These are phyloP conservation scores for Drosophila nr. fundita DNA, from an alignment of 2,888 invertebrate species.

Conservation along the genomic window DNA sequence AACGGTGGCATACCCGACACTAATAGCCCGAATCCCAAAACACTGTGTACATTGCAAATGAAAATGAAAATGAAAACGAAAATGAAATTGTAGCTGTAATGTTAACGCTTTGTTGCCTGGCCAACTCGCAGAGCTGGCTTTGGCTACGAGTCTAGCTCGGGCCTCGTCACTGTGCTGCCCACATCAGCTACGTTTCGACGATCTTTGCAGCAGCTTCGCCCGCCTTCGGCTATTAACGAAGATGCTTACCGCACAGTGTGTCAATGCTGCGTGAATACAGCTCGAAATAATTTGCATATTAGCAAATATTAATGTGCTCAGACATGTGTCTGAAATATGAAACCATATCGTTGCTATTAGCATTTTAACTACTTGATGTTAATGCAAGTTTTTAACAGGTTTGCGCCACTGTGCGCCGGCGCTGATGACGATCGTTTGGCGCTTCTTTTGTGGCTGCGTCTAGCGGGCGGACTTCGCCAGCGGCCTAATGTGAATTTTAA, in stretches of 20 bases:
- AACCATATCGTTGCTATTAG: not conserved
- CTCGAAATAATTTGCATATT: not conserved
- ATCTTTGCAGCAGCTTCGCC: constrained; percentile 58
- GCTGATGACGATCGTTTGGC: constrained; percentile 56
- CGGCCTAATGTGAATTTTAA: constrained; percentile 79
- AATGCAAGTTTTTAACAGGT: not conserved
- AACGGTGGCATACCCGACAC: constrained; percentile 70
- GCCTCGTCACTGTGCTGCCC: constrained; percentile 46
- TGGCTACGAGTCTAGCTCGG: not conserved
- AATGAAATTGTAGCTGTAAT: constrained; percentile 72
- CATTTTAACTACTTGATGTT: not conserved
- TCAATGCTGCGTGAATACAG: not conserved
- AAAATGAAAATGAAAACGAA: constrained; percentile 61
- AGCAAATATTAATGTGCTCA: not conserved
- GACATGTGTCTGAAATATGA: not conserved
- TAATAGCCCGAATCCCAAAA: constrained; percentile 60
- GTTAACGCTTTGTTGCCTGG: constrained; percentile 71
- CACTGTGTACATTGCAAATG: constrained; percentile 35
- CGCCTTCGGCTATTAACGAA: constrained; percentile 57
- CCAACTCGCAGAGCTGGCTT: constrained; percentile 27
- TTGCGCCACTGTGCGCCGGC: constrained; percentile 60
- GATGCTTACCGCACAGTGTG: constrained; percentile 59
- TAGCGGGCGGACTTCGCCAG: constrained; percentile 67
- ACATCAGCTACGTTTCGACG: constrained; percentile 51
- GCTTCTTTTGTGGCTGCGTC: constrained; percentile 65